These are phyloP conservation scores for Catonia carolina DNA, from an alignment of 2,888 invertebrate species.

Conservation along the genomic window DNA sequence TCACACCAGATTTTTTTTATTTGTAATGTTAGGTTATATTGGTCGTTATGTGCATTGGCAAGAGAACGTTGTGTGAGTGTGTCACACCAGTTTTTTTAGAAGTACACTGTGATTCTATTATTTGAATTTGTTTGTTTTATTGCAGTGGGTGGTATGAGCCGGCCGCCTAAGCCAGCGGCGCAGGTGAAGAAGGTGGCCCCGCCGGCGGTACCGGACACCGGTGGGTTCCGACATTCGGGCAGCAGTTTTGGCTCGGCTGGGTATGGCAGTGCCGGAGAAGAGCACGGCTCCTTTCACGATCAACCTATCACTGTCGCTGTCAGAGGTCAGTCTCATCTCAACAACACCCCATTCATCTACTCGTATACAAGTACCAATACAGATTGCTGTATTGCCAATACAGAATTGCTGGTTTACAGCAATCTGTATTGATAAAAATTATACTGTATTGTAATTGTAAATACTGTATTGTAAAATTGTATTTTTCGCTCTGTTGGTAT, in stretches of 20 bases:
- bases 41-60: no score
- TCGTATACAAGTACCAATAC: not conserved
- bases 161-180: conserved; percentile 72
- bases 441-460: no score
- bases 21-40: no score
- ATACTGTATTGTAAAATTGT: no score
- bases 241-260: conserved; percentile 72
- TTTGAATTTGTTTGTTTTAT: conserved; percentile 38
- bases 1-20: no score
- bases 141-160: conserved; percentile 84
- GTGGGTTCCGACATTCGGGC: conserved; percentile 63
- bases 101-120: no score
- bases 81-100: no score
- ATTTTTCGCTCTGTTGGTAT: no score
- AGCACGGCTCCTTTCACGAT: conserved; percentile 50
- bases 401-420: no score
- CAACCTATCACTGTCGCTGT: conserved; percentile 28
- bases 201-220: conserved; percentile 52
- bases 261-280: conserved; percentile 65
- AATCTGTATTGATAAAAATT: no score
- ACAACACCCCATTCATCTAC: conserved; percentile 14
- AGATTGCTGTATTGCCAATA: no score
- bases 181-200: conserved; percentile 89
- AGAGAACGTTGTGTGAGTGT: no score
- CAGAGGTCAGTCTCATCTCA: conserved; percentile 10